Percentiles rank a stretch among this genome's conserved stretches.
phyloP scores from a whole-genome alignment of 92 coral and sea anemone genomes.

The Metridium senile region DNA sequence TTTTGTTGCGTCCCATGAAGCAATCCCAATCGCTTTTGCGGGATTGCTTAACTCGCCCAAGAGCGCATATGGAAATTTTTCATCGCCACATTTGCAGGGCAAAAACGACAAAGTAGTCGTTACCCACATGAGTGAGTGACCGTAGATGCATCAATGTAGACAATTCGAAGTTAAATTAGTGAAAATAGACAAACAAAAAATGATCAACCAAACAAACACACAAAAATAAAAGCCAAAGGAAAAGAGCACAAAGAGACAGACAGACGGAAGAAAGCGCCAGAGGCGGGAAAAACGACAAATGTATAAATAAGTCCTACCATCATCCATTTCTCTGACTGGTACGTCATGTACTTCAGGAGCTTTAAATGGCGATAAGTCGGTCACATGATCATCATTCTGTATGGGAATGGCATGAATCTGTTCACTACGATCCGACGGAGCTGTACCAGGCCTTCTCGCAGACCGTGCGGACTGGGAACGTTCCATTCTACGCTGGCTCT shows the following conservation, averaged over 20 bases:
- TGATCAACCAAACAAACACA: too few species aligned
- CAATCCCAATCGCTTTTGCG: too few species aligned
- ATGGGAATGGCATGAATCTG: constrained; percentile 9
- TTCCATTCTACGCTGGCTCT: constrained; percentile 80
- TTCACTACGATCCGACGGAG: constrained; percentile 34
- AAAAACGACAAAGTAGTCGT: too few species aligned
- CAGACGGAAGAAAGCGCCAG: not conserved
- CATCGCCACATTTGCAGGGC: too few species aligned
- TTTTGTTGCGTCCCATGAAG: too few species aligned
- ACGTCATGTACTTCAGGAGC: not conserved
- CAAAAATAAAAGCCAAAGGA: not conserved
- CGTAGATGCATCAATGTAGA: too few species aligned
- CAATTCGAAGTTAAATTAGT: too few species aligned
- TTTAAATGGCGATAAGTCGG: constrained; percentile 25
- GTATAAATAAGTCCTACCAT: not conserved
- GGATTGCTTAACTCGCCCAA: too few species aligned
- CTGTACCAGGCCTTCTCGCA: constrained; percentile 65
- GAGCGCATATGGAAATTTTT: too few species aligned
- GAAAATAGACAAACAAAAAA: too few species aligned
- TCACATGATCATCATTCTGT: constrained; percentile 28
- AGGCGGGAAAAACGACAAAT: not conserved
- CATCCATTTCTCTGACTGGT: constrained; percentile 23
- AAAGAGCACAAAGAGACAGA: not conserved
- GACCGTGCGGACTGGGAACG: constrained; percentile 84
- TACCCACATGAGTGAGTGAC: too few species aligned